phyloP scores from a whole-genome alignment of 2,888 invertebrate genomes.

The Mellilla xanthometata region DNA sequence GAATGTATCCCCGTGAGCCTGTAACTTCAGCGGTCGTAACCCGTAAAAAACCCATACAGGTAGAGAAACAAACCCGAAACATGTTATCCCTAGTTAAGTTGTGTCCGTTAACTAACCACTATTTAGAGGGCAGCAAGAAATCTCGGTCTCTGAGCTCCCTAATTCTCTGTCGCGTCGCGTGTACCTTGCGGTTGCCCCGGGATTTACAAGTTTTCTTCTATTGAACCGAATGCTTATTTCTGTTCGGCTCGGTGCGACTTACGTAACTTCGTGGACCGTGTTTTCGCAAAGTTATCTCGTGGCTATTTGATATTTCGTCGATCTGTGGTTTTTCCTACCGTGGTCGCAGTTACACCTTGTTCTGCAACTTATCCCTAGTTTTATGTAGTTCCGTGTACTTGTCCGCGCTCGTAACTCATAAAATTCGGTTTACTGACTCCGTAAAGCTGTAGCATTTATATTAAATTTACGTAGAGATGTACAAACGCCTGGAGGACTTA shows the following conservation, averaged over 20 bases:
- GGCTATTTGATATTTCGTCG: constrained; percentile 53
- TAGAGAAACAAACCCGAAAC: constrained; percentile 35
- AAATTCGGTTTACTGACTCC: constrained; percentile 6
- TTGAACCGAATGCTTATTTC: constrained; percentile 67
- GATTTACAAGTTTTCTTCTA: constrained; percentile 76
- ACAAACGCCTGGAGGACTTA: constrained; percentile 1
- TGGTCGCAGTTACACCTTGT: constrained; percentile 34
- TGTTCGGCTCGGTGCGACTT: constrained; percentile 49
- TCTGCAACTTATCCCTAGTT: constrained; percentile 19
- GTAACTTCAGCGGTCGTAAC: constrained; percentile 10
- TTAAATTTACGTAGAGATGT: background rate
- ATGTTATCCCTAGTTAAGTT: constrained; percentile 35
- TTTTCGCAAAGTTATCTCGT: constrained; percentile 51
- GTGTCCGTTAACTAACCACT: constrained; percentile 38
- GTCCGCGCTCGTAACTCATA: background rate
- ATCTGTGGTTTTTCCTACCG: constrained; percentile 48
- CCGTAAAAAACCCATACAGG: constrained; percentile 18
- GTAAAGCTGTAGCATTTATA: background rate
- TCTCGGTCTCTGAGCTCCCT: constrained; percentile 41
- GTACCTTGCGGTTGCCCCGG: constrained; percentile 64
- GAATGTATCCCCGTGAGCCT: background rate
- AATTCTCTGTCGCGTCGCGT: constrained; percentile 42
- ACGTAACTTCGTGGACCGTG: constrained; percentile 49
- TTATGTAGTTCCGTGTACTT: constrained; percentile 23
- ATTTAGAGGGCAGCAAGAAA: constrained; percentile 48